Evolutionary conservation across 2,888 invertebrate species (phyloP).

Genomic region (Clusia tigrina): DNA sequence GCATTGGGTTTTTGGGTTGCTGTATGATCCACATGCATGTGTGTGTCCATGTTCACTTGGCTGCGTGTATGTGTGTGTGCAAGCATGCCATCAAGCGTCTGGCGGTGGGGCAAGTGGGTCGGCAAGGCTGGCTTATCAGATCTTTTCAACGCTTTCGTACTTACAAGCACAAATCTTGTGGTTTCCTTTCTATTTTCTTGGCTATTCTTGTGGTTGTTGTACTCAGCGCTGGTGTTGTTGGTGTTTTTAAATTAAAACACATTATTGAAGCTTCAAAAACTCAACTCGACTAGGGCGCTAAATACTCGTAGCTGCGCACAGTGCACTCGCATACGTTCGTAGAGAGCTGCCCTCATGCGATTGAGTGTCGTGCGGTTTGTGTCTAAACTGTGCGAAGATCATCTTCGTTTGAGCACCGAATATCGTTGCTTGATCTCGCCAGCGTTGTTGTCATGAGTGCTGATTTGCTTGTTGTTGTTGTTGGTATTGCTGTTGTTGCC

Average conservation of each 20-base stretch:
- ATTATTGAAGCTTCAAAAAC: not conserved
- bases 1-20: not conserved
- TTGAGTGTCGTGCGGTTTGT: not conserved
- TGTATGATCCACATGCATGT: not conserved
- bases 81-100: not conserved
- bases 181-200: no score
- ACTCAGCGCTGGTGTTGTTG: not conserved
- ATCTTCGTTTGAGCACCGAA: not conserved
- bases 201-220: not conserved
- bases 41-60: not conserved
- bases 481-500: no score
- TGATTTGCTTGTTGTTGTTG: no score
- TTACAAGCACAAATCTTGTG: no score
- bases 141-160: not conserved
- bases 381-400: constrained; percentile 3
- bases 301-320: not conserved
- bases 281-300: not conserved
- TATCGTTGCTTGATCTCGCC: not conserved
- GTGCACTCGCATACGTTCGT: not conserved
- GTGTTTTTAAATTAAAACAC: constrained; percentile 3
- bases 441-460: no score
- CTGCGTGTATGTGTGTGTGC: not conserved
- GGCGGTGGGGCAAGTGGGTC: not conserved
- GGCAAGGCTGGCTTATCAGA: constrained; percentile 8
- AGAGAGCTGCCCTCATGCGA: not conserved